Evolutionary conservation across 2,888 invertebrate species (phyloP).

Genomic region (Mactromeris polynyma): DNA sequence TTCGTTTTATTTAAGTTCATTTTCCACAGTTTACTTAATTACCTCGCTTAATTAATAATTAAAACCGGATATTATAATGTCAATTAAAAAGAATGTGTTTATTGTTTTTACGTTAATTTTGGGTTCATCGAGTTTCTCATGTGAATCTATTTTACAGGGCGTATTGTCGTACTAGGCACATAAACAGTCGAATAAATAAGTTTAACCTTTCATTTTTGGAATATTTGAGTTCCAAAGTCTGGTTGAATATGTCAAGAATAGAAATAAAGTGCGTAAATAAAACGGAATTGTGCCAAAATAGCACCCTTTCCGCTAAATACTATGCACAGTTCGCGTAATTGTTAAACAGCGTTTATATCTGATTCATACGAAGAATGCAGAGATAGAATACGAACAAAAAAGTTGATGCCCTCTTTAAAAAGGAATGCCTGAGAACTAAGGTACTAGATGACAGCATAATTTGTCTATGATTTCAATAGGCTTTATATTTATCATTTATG

Average conservation of each 20-base stretch:
- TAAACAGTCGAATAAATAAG: neutral
- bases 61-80: slow-evolving; percentile 16
- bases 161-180: neutral
- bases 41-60: neutral
- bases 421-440: slow-evolving; percentile 9
- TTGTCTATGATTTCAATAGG: slow-evolving; percentile 27
- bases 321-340: neutral
- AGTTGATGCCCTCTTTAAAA: neutral
- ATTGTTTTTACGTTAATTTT: neutral
- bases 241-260: neutral
- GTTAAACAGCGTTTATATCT: neutral
- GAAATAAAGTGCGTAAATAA: neutral
- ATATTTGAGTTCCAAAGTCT: neutral
- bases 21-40: neutral
- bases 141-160: neutral
- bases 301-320: neutral
- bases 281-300: neutral
- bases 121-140: neutral
- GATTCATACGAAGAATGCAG: neutral
- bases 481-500: slow-evolving; percentile 5
- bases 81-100: slow-evolving; percentile 13
- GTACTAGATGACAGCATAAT: slow-evolving; percentile 38
- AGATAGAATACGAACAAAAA: neutral
- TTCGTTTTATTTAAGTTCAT: slow-evolving; percentile 5
- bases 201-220: neutral